phyloP scores from a whole-genome alignment of 2,888 invertebrate species.

The Exephanes ischioxanthus region DNA sequence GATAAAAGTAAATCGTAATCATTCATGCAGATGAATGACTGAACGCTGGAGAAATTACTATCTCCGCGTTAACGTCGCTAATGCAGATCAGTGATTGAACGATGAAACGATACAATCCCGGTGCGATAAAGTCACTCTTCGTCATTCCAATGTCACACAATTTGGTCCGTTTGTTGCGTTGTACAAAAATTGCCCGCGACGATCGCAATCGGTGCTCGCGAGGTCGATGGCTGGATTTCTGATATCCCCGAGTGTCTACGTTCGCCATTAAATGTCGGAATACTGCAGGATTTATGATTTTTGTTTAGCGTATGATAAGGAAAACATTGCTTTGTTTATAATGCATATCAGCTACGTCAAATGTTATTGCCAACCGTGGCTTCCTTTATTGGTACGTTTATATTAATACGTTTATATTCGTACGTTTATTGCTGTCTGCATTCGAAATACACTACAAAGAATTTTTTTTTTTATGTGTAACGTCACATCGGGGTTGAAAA shows the following conservation, averaged over 20 bases:
- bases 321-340: not conserved
- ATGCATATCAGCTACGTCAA: not conserved
- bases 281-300: not conserved
- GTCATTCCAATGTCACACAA: slow-evolving; percentile 29
- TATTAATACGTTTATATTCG: not conserved
- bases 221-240: not conserved
- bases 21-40: not conserved
- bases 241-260: not conserved
- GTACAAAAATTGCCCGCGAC: not conserved
- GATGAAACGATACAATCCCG: not conserved
- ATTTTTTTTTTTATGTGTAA: not conserved
- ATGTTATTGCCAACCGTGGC: not conserved
- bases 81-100: not conserved
- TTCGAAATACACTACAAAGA: not conserved
- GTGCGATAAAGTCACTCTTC: slow-evolving; percentile 36
- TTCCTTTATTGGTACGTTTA: not conserved
- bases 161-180: not conserved
- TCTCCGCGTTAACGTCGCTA: not conserved
- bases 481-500: not conserved
- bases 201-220: slow-evolving; percentile 5
- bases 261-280: not conserved
- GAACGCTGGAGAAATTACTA: not conserved
- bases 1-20: not conserved
- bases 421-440: not conserved
- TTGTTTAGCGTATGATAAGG: not conserved